Conservation (phyloP, 2,888 invertebrate genomes). For the Trichogramma evanescens region DNA sequence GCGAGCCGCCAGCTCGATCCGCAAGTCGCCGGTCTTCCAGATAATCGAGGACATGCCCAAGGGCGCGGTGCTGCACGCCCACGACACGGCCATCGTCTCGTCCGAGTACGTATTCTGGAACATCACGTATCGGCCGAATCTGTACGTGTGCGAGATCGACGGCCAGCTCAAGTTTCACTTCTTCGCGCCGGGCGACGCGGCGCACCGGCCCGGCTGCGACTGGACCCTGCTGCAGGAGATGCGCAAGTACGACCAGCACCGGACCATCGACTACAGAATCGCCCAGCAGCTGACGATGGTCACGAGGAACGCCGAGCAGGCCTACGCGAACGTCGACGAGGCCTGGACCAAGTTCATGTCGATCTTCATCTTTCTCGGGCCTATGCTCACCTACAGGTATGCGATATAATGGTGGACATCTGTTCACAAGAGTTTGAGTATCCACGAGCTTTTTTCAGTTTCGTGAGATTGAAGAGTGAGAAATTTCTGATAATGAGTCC, state of each 20-base stretch:
- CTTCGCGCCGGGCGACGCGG: conserved; percentile 8
- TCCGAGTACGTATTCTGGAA: conserved; percentile 56
- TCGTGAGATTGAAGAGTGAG: too few species aligned
- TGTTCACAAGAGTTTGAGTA: too few species aligned
- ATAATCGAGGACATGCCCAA: conserved; percentile 67
- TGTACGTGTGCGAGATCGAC: conserved; percentile 52
- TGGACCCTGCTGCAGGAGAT: conserved; percentile 34
- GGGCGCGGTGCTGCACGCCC: conserved; percentile 65
- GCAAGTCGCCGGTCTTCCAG: conserved; percentile 58
- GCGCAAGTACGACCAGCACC: conserved; percentile 18
- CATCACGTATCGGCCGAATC: conserved; percentile 57
- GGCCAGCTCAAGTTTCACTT: conserved; percentile 12
- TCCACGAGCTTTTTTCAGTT: too few species aligned
- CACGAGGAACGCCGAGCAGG: conserved; percentile 46
- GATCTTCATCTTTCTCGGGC: conserved; percentile 18
- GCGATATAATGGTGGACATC: background rate
- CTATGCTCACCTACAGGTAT: conserved; percentile 35
- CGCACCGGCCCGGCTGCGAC: conserved; percentile 24
- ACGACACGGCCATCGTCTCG: conserved; percentile 60
- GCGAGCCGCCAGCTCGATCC: conserved; percentile 53
- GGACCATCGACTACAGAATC: conserved; percentile 2
- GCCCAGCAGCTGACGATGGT: conserved; percentile 51
- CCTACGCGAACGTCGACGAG: conserved; percentile 11
- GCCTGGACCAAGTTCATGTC: conserved; percentile 24
- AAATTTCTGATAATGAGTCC: too few species aligned